A percentile compares a stretch with the other conserved stretches of the same genome.
These are phyloP conservation scores for Allacma fusca DNA, from an alignment of 2,888 invertebrate species.

Conservation along the genomic window DNA sequence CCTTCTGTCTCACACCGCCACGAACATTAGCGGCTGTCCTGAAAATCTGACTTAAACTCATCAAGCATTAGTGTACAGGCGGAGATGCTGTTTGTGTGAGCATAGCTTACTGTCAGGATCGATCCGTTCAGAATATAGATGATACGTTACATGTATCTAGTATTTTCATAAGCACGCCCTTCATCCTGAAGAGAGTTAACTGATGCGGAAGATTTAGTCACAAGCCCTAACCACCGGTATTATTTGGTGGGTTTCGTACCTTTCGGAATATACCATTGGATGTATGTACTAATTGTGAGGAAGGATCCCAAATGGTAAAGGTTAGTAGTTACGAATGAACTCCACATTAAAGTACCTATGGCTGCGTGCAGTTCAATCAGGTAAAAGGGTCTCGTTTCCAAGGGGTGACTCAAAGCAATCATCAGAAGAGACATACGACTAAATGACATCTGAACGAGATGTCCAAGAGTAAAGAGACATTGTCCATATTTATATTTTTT, in stretches of 20 bases:
- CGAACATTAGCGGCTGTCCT: slow-evolving; percentile 28
- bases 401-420: slow-evolving; percentile 12
- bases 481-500: neutral
- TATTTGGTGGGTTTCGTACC: neutral
- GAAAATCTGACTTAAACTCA: slow-evolving; percentile 14
- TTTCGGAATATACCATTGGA: too few species aligned
- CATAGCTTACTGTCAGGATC: neutral
- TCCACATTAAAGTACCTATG: neutral
- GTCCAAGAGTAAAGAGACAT: slow-evolving; percentile 27
- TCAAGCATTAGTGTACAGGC: neutral
- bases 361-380: slow-evolving; percentile 14
- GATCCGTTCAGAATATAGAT: neutral
- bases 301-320: neutral
- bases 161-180: too few species aligned
- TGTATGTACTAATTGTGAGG: neutral
- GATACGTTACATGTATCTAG: too few species aligned
- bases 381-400: slow-evolving; percentile 30
- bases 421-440: slow-evolving; percentile 10
- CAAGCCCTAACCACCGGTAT: slow-evolving; percentile 8
- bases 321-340: neutral
- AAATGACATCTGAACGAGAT: slow-evolving; percentile 38
- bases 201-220: slow-evolving; percentile 24
- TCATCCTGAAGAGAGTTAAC: neutral
- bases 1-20: slow-evolving; percentile 27
- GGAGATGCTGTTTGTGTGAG: neutral